phyloP scores from a whole-genome alignment of 2,113 vertebrate genomes.

The Psilopogon haemacephalus region DNA sequence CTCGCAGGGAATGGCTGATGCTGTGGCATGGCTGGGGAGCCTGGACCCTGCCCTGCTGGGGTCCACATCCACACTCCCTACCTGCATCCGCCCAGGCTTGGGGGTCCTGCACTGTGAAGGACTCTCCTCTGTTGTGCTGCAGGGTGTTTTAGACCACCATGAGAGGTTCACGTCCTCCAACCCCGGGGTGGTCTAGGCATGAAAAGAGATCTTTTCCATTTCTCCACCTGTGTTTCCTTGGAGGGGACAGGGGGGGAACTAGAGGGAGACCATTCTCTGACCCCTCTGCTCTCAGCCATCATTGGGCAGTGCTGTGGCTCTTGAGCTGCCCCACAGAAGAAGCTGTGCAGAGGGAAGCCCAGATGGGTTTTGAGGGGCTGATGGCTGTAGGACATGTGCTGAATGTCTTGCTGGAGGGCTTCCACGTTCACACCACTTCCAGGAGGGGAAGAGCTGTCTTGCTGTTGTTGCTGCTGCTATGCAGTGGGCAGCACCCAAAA shows the following conservation, averaged over 20 bases:
- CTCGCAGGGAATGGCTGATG: background rate
- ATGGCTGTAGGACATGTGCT: rapidly evolving
- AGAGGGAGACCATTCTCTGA: background rate
- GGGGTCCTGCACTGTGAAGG: background rate
- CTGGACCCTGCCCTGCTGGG: rapidly evolving
- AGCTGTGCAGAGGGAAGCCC: background rate
- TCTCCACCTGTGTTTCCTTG: background rate
- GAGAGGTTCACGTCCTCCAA: background rate
- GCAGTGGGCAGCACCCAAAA: background rate
- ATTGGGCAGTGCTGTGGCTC: background rate
- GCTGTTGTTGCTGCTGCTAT: background rate
- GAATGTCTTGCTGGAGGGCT: background rate
- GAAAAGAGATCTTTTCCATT: background rate
- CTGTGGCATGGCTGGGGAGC: background rate
- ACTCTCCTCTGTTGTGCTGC: background rate
- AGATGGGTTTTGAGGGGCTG: background rate
- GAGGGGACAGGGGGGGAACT: rapidly evolving
- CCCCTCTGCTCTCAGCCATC: background rate
- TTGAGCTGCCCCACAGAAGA: background rate
- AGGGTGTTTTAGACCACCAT: background rate
- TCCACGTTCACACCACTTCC: background rate
- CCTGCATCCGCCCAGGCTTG: background rate
- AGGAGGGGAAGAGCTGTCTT: background rate
- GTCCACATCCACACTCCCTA: background rate
- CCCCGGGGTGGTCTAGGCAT: background rate